These are phyloP conservation scores for Hirtodrosophila alboralis DNA, from an alignment of 2,888 invertebrate genomes.

Conservation along the genomic window DNA sequence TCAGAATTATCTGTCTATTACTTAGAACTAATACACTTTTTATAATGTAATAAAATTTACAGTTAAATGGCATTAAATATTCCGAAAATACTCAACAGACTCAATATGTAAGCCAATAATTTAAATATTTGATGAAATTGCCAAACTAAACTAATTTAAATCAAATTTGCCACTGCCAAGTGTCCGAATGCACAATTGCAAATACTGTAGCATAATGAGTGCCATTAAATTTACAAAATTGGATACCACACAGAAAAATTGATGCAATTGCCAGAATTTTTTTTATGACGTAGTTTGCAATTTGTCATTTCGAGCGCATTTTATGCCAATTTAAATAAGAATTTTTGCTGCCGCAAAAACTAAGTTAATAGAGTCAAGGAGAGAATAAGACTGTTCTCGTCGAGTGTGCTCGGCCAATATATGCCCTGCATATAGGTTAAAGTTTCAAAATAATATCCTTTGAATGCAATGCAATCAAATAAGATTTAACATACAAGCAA, in stretches of 20 bases:
- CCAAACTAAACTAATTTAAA: conserved; percentile 63
- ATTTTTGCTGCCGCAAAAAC: conserved; percentile 39
- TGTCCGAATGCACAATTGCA: conserved; percentile 17
- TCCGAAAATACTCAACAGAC: conserved; percentile 19
- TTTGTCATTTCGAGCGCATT: conserved; percentile 67
- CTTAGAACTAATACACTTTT: conserved; percentile 29
- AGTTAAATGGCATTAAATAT: conserved; percentile 39
- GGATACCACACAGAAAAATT: conserved; percentile 30
- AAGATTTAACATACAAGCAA: too few relatives aligned
- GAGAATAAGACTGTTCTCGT: too few relatives aligned
- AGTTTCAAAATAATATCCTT: too few relatives aligned
- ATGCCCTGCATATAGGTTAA: too few relatives aligned
- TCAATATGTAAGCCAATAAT: conserved; percentile 34
- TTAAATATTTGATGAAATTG: conserved; percentile 47
- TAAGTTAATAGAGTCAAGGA: conserved; percentile 29
- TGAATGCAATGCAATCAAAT: too few relatives aligned
- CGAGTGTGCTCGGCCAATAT: too few relatives aligned
- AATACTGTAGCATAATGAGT: conserved; percentile 57
- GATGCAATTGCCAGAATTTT: conserved; percentile 40
- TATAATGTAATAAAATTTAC: conserved; percentile 58
- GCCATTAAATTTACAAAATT: conserved; percentile 50
- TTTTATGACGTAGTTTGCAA: conserved; percentile 55
- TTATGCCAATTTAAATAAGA: conserved; percentile 58
- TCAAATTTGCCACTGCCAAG: conserved; percentile 39
- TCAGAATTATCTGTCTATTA: conserved; percentile 5